Evolutionary conservation across 2,797 vertebrate species (phyloP).

Genomic region (Malacoraja senta): DNA sequence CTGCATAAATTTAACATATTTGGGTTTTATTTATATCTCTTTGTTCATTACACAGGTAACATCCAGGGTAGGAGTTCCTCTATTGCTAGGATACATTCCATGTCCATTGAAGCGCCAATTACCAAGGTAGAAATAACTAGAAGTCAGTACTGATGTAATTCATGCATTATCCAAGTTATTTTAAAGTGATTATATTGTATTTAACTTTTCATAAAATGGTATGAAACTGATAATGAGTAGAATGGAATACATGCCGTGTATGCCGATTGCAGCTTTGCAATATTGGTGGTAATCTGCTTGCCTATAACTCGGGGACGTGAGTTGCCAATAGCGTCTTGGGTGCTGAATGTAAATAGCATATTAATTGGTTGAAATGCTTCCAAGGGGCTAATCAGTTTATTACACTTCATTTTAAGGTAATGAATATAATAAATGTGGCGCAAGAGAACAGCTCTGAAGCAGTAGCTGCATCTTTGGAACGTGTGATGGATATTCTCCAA

Average conservation of each 20-base stretch:
- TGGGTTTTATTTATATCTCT: background rate
- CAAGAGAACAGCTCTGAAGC: conserved; percentile 90
- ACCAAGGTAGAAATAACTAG: conserved; percentile 73
- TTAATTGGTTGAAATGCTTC: too few relatives aligned
- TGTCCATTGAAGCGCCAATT: conserved; percentile 96
- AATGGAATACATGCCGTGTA: background rate
- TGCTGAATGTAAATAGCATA: background rate
- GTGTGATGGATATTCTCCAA: conserved; percentile 88
- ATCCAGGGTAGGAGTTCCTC: conserved; percentile 90
- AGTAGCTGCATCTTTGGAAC: conserved; percentile 87
- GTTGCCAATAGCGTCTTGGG: background rate
- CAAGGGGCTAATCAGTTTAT: too few relatives aligned
- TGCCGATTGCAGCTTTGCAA: too few relatives aligned
- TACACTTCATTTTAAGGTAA: conserved; percentile 64
- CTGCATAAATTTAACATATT: background rate
- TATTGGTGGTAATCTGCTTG: background rate
- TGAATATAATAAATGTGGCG: conserved; percentile 92
- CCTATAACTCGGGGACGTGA: background rate
- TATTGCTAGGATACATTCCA: conserved; percentile 93
- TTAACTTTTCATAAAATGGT: background rate
- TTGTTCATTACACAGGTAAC: conserved; percentile 61
- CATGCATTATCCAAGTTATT: too few relatives aligned
- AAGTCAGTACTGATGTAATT: background rate
- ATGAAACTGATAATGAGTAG: background rate
- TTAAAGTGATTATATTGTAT: background rate